Percentiles rank a stretch among this genome's conserved stretches.
phyloP scores from a whole-genome alignment of 2,888 invertebrate species.

The Homarus gammarus region DNA sequence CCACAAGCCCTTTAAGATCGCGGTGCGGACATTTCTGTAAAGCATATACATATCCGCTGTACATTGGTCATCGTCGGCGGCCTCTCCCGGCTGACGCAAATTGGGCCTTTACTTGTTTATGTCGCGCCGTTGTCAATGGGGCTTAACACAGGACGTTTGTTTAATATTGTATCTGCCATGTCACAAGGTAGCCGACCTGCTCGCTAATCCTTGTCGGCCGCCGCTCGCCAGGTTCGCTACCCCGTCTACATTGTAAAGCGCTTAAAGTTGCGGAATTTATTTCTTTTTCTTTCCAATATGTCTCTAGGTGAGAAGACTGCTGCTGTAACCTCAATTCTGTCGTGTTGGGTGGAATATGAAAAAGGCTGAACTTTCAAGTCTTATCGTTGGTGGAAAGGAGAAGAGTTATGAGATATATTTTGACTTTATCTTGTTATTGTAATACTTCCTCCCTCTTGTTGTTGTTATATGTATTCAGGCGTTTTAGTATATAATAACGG shows the following conservation, averaged over 20 bases:
- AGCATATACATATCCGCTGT: not conserved
- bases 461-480: no score
- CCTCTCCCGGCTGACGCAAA: constrained; percentile 36
- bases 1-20: not conserved
- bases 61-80: constrained; percentile 11
- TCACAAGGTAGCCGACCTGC: constrained; percentile 43
- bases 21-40: not conserved
- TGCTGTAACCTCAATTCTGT: no score
- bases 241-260: not conserved
- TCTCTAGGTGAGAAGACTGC: no score
- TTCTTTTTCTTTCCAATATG: no score
- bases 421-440: no score
- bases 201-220: constrained; percentile 34
- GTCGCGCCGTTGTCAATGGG: constrained; percentile 50
- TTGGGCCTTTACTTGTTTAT: constrained; percentile 52
- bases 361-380: no score
- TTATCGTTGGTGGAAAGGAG: no score
- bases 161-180: constrained; percentile 44
- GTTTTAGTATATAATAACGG: no score
- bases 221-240: not conserved
- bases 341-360: no score
- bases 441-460: no score
- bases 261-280: no score
- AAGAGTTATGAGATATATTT: no score
- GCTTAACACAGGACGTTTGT: constrained; percentile 49